These are phyloP conservation scores for Hoplodrina blanda DNA, from an alignment of 2,888 invertebrate species.

Conservation along the genomic window DNA sequence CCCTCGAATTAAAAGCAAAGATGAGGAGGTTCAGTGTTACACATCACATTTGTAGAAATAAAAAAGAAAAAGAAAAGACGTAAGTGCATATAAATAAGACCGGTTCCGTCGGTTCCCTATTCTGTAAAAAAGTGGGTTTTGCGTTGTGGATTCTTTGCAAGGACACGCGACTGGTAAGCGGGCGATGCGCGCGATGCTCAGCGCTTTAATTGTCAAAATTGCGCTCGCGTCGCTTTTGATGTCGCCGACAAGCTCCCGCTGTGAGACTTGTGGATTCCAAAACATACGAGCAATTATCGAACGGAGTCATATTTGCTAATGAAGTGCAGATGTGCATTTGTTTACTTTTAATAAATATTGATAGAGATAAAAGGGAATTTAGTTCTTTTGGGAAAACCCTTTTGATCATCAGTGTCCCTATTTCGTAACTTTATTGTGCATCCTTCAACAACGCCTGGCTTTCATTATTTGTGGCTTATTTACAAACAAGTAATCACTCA, in stretches of 20 bases:
- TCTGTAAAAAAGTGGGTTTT: constrained; percentile 74
- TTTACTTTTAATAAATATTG: constrained; percentile 19
- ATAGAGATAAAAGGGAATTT: background rate
- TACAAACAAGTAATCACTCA: too few species aligned
- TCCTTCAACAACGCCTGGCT: too few species aligned
- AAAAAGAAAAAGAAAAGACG: constrained; percentile 68
- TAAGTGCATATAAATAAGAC: constrained; percentile 80
- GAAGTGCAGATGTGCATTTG: constrained; percentile 44
- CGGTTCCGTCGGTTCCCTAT: constrained; percentile 76
- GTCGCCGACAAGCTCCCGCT: constrained; percentile 74
- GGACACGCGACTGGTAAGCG: constrained; percentile 79
- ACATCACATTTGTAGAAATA: constrained; percentile 56
- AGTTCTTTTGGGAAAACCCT: constrained; percentile 6
- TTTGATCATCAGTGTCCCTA: constrained; percentile 4
- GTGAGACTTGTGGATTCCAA: constrained; percentile 52
- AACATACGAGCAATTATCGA: constrained; percentile 54
- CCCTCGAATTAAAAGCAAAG: constrained; percentile 10
- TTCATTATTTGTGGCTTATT: too few species aligned
- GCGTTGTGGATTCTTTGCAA: constrained; percentile 86
- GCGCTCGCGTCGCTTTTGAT: constrained; percentile 80
- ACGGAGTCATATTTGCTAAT: constrained; percentile 58
- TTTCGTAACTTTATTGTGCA: too few species aligned
- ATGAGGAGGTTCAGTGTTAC: constrained; percentile 39
- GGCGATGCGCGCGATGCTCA: constrained; percentile 83
- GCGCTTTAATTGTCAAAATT: constrained; percentile 90